A percentile compares a stretch with the other conserved stretches of the same genome.
Conservation (phyloP, 2,113 vertebrate genomes). For the Xenopus laevis region DNA sequence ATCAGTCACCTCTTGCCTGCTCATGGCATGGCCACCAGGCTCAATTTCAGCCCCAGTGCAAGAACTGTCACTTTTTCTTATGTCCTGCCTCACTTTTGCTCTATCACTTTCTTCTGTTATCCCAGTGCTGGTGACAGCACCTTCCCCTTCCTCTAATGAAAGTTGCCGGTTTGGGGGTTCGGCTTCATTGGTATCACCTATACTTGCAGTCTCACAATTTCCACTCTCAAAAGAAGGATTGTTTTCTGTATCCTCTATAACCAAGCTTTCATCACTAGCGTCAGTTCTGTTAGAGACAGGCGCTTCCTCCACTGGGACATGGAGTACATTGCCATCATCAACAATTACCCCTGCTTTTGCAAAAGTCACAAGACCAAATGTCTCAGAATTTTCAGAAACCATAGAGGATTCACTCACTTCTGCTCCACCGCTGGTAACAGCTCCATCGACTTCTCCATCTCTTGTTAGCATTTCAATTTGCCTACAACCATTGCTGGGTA, state of each 20-base stretch:
- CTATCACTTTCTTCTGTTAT: constrained; percentile 65
- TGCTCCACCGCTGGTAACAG: constrained; percentile 71
- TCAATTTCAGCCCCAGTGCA: constrained; percentile 60
- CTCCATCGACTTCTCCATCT: no score
- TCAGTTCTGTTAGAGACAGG: constrained; percentile 62
- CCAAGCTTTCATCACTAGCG: constrained; percentile 38
- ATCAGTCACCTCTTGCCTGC: constrained; percentile 7
- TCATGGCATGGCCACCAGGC: constrained; percentile 47
- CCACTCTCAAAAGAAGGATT: constrained; percentile 39
- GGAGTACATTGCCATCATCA: background rate
- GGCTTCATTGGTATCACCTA: constrained; percentile 49
- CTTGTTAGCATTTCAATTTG: constrained; percentile 48
- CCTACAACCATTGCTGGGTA: constrained; percentile 39
- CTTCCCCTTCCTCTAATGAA: constrained; percentile 57
- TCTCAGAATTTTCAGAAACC: constrained; percentile 48
- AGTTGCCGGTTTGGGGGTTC: constrained; percentile 55
- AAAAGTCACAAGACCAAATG: constrained; percentile 45
- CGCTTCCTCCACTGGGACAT: constrained; percentile 55
- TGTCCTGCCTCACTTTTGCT: background rate
- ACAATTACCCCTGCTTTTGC: constrained; percentile 45
- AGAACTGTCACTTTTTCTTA: constrained; percentile 54
- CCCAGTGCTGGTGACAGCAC: constrained; percentile 71
- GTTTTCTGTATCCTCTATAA: constrained; percentile 51
- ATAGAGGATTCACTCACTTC: constrained; percentile 56
- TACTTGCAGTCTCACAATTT: constrained; percentile 29